phyloP scores from a whole-genome alignment of 2,113 vertebrate genomes.

The Hemichromis elongatus region DNA sequence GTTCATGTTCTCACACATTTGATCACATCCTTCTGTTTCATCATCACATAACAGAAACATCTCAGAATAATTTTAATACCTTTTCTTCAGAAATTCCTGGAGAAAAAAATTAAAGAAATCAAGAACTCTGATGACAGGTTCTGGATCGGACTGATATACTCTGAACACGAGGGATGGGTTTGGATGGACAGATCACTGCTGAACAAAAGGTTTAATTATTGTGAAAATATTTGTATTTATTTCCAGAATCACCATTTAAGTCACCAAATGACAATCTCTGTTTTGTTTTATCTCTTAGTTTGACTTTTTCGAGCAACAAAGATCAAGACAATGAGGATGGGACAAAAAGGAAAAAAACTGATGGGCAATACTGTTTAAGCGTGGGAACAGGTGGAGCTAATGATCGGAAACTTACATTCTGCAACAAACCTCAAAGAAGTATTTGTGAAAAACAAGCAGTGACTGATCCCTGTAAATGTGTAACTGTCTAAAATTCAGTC shows the following conservation, averaged over 20 bases:
- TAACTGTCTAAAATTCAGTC: not conserved
- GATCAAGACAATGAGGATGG: constrained; percentile 16
- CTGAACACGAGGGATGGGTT: not conserved
- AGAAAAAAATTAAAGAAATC: fast-evolving
- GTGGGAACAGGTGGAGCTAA: fast-evolving
- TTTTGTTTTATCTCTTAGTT: not conserved
- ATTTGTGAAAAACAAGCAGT: constrained; percentile 50
- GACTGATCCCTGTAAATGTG: not conserved
- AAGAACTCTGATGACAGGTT: fast-evolving
- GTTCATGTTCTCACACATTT: fast-evolving
- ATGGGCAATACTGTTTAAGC: constrained; percentile 29
- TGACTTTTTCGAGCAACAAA: fast-evolving
- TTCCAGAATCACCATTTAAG: not conserved
- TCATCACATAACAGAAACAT: not conserved
- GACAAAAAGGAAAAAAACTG: fast-evolving
- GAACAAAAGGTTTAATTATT: not conserved
- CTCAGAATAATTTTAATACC: not conserved
- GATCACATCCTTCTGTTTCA: not conserved
- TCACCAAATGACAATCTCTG: not conserved
- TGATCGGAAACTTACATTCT: not conserved
- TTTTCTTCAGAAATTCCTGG: constrained; percentile 14
- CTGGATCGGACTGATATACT: constrained; percentile 60
- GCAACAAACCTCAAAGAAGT: fast-evolving
- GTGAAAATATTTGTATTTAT: not conserved
- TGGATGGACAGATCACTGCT: constrained; percentile 39